Evolutionary conservation across 2,888 invertebrate species (phyloP), one percentile per base, ranked within the genome.

Genomic region (Heliconius aoede): DNA sequence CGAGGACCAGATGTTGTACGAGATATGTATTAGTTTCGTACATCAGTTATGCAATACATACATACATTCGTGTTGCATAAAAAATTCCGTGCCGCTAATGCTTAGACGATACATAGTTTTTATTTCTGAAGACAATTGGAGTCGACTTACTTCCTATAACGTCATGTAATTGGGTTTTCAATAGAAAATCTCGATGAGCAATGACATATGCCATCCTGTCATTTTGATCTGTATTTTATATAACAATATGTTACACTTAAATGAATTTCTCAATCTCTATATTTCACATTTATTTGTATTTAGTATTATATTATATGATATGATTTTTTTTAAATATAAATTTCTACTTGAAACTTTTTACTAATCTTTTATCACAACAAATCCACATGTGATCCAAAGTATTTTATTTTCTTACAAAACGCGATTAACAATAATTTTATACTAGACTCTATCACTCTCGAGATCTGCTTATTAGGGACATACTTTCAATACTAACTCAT

Each of bases 41-140:
- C 73, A 73, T 78, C 72, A 80, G 79, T 83, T 82, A 83, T 79
- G 80, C 76, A 83, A 83, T 80, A 60, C 71, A 83, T 80, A 62
- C 72, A 67, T 76, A 79, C 77, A 80, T 81, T 82, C 78, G 81
- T 81, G 76, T 89, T 89, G 86, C 88, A 86, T 89, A 87, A 89
- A 40, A 88, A 85, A 83, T 86, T 84, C 84, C 87, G 86, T 86
- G 86, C 82, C 79, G 79, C 81, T 80, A 82, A 80, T 81, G 74
- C 77, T 85, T 55, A 24, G 76, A 74, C 65, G 76, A 55, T 75
- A 58, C 13, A 69, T 40, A 36, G 28, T 26, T 72, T 46, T 60
- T 60, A 51, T 15, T 51, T 72, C 46, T 65, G 55, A 61, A 61
- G 69, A 73, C 26, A 15, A 78, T 26, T 78, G 74, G 64, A 80